A percentile compares a stretch with the other conserved stretches of the same genome.
Evolutionary conservation across 2,888 invertebrate genomes (phyloP).

Genomic region (Agrotis ipsilon): DNA sequence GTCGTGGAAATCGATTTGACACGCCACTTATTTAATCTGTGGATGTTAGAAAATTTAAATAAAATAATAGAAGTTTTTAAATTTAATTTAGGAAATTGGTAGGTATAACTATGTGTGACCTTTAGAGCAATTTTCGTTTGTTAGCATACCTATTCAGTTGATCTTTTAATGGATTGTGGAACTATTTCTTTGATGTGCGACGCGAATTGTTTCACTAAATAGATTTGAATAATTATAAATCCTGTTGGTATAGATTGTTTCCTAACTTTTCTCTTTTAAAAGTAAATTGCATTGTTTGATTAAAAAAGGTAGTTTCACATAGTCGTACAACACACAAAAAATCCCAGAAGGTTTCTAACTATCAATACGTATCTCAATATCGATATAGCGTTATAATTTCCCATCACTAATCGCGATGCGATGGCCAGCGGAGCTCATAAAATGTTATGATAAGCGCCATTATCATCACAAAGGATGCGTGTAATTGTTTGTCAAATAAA

Average conservation of each 20-base stretch:
- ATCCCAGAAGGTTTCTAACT: neutral
- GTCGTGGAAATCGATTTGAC: constrained; percentile 61
- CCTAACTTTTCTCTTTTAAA: neutral
- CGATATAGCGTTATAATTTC: constrained; percentile 49
- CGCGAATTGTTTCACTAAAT: neutral
- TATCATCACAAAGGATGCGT: constrained; percentile 90
- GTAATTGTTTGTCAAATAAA: constrained; percentile 91
- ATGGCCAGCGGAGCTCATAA: constrained; percentile 81
- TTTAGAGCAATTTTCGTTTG: constrained; percentile 50
- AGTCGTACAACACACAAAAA: neutral
- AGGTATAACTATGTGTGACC: constrained; percentile 49
- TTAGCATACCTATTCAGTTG: constrained; percentile 27
- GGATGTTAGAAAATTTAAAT: constrained; percentile 48
- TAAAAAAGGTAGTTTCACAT: neutral
- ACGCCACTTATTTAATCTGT: constrained; percentile 62
- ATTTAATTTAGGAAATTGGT: constrained; percentile 61
- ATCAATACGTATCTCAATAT: constrained; percentile 11
- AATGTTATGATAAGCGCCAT: constrained; percentile 88
- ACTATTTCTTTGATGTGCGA: constrained; percentile 13
- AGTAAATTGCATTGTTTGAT: neutral
- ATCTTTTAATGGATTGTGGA: constrained; percentile 26
- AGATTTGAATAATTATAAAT: neutral
- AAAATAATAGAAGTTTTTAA: constrained; percentile 57
- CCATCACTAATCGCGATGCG: constrained; percentile 72
- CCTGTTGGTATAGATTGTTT: neutral